These are phyloP conservation scores for Apogon talboti DNA, from an alignment of 2,797 vertebrate genomes.

Conservation along the genomic window DNA sequence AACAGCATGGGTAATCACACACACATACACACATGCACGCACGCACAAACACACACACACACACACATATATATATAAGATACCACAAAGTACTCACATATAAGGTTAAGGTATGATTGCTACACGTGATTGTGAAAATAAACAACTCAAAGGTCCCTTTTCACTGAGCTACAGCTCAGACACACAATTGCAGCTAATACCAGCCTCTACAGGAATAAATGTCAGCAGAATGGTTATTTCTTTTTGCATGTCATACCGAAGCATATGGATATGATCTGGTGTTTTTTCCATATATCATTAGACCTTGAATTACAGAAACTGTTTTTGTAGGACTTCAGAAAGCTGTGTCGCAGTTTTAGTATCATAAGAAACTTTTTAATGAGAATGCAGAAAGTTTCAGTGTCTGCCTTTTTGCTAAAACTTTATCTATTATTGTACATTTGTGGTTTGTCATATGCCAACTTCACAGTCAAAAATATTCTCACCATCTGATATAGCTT, in stretches of 20 bases:
- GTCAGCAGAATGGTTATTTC: conserved; percentile 41
- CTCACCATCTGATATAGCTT: background rate
- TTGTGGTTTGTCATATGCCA: background rate
- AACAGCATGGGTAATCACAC: conserved; percentile 83
- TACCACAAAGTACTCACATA: conserved; percentile 48
- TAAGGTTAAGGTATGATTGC: conserved; percentile 77
- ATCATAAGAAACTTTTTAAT: background rate
- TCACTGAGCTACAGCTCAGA: conserved; percentile 68
- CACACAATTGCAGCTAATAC: conserved; percentile 67
- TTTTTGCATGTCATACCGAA: conserved; percentile 20
- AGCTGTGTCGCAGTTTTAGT: no score
- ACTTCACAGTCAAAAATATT: background rate
- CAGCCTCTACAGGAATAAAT: conserved; percentile 44
- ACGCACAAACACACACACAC: conserved; percentile 16
- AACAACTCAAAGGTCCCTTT: conserved; percentile 75
- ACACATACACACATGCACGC: conserved; percentile 25
- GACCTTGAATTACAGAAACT: no score
- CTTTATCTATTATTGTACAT: background rate
- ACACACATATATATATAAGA: conserved; percentile 36
- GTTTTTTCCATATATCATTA: no score
- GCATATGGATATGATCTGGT: background rate
- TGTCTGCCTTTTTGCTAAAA: background rate
- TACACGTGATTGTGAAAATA: conserved; percentile 74
- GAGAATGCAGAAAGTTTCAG: background rate
- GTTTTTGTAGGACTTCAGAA: no score